A percentile compares a stretch with the other conserved stretches of the same genome.
These are phyloP conservation scores for Ibycter americanus DNA, from an alignment of 2,797 vertebrate species.

Conservation along the genomic window DNA sequence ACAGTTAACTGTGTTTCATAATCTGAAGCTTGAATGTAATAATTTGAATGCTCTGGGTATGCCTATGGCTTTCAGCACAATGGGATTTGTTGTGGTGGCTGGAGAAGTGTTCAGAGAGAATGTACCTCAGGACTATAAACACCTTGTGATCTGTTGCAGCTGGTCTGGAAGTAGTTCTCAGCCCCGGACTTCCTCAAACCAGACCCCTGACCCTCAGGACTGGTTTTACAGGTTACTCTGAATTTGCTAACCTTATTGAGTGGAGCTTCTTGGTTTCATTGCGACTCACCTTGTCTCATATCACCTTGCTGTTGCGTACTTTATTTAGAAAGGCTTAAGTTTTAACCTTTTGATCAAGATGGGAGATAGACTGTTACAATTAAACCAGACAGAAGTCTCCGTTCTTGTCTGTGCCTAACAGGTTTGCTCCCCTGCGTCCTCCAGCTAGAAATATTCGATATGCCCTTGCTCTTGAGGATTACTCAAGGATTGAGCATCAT, in stretches of 20 bases:
- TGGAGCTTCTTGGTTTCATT: neutral
- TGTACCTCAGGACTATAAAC: neutral
- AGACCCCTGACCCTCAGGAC: neutral
- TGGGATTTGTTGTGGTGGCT: neutral
- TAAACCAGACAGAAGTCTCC: neutral
- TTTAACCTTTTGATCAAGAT: neutral
- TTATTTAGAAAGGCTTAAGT: neutral
- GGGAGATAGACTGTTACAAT: neutral
- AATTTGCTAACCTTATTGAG: neutral
- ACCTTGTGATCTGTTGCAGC: neutral
- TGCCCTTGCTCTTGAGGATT: neutral
- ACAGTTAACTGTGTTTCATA: neutral
- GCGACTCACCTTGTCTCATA: neutral
- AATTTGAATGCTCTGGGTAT: neutral
- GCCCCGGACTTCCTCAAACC: neutral
- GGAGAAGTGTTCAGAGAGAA: neutral
- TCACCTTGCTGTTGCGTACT: neutral
- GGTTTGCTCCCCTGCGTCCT: neutral
- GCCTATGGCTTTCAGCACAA: neutral
- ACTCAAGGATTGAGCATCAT: neutral
- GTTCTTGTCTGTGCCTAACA: neutral
- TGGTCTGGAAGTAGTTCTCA: neutral
- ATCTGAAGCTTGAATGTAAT: neutral
- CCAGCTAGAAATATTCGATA: neutral
- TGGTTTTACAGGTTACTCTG: conserved; percentile 6